phyloP scores from a whole-genome alignment of 2,888 invertebrate species.

The Busseola fusca region DNA sequence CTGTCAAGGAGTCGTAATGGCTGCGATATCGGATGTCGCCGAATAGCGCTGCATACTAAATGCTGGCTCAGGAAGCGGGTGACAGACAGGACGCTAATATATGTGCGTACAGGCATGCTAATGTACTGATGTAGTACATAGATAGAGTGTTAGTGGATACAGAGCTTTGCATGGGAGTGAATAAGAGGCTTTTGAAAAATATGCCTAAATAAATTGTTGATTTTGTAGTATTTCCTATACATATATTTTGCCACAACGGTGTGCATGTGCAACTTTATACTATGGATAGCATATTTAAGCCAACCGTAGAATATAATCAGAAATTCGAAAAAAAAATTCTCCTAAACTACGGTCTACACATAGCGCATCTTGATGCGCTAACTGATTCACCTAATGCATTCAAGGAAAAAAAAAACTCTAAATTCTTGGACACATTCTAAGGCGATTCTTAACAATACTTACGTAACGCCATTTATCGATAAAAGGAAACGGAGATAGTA shows the following conservation, averaged over 20 bases:
- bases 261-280: neutral
- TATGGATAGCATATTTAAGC: neutral
- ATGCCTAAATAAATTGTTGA: neutral
- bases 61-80: constrained; percentile 68
- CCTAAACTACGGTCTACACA: neutral
- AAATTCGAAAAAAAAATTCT: neutral
- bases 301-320: neutral
- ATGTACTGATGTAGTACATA: constrained; percentile 51
- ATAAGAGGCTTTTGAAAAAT: neutral
- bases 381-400: constrained; percentile 8
- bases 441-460: constrained; percentile 12
- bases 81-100: constrained; percentile 65
- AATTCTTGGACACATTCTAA: constrained; percentile 5
- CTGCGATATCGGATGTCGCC: constrained; percentile 62
- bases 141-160: constrained; percentile 35
- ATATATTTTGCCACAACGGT: neutral
- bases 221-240: neutral
- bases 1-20: constrained; percentile 52
- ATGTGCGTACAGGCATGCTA: constrained; percentile 55
- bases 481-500: constrained; percentile 55
- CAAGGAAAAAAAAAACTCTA: neutral
- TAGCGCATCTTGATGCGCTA: neutral
- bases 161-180: constrained; percentile 2
- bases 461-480: constrained; percentile 33
- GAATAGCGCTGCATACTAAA: constrained; percentile 71